Base-by-base conservation (phyloP, 1,140 invertebrate genomes). In the Cotesia vestalis region DNA sequence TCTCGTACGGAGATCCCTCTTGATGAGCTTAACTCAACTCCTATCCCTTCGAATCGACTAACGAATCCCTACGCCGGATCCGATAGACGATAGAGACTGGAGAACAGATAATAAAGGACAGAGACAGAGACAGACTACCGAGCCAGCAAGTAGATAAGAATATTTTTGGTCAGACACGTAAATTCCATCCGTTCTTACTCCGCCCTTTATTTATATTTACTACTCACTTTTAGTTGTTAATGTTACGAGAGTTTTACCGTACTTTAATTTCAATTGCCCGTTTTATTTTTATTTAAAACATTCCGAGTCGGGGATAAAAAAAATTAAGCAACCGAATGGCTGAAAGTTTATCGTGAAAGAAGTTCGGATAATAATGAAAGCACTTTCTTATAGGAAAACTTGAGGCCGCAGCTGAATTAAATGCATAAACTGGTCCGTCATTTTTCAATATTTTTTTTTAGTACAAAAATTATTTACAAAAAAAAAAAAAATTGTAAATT, bases 1-100 rank as follows among this genome's bases (percentile, higher is more conserved):
- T 64, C 34, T 67, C 46, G 40, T 67, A 55, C 60, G 14, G 57
- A 57, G 38, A 75, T 73, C 69, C 71, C 40, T 59, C 40, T 71
- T 73, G 71, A 73, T 75, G 74, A 75, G 71, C 71, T 75, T 69
- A 73, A 75, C 74, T 75, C 69, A 17, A 60, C 40, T 46, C 69
- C 27, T 27, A 27, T 27, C 27, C 27, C 27, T 27, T 2, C 66
- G 71, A 62, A 71, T 63, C 69, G 59, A 34, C 69, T 75, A 75
- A 73, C 71, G 71, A 75, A 71, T 70, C 59, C 34, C 34, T 55
- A 46, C 8, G 40, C 6, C 5, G 40, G 11, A 46, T 46, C 40
- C 5, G 11, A 46, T 46, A 46, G 40, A 46, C 40, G 27, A 27
- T 27, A 27, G 27, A 27, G 27, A 27, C 27, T 27, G 27, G 27